Percentiles rank a stretch among this genome's conserved stretches.
phyloP scores from a whole-genome alignment of 2,888 invertebrate genomes.

The Cyrtodaria siliqua region DNA sequence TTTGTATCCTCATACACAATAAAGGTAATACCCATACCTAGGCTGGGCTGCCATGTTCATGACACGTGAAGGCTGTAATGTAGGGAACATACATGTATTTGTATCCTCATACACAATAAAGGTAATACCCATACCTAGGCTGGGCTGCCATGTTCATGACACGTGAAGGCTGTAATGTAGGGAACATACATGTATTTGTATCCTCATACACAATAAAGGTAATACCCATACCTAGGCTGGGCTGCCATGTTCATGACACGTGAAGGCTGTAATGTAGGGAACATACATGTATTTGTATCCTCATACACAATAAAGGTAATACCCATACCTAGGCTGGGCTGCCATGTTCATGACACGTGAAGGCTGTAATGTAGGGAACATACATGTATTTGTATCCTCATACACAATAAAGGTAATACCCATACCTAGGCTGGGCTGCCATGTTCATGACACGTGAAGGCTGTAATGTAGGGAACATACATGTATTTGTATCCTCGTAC shows the following conservation, averaged over 20 bases:
- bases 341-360: slow-evolving; percentile 95
- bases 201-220: no score
- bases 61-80: slow-evolving; percentile 94
- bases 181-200: no score
- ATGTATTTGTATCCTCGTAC: no score
- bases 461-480: no score
- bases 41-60: slow-evolving; percentile 95
- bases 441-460: slow-evolving; percentile 97
- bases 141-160: slow-evolving; percentile 96
- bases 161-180: slow-evolving; percentile 91
- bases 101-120: no score
- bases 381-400: no score
- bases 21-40: slow-evolving; percentile 96
- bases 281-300: no score
- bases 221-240: slow-evolving; percentile 96
- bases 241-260: slow-evolving; percentile 96
- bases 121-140: slow-evolving; percentile 96
- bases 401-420: no score
- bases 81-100: not conserved
- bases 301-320: no score
- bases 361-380: slow-evolving; percentile 91
- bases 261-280: slow-evolving; percentile 92
- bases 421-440: slow-evolving; percentile 95
- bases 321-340: slow-evolving; percentile 96
- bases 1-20: no score